phyloP scores from a whole-genome alignment of 2,888 invertebrate species.

The Dusona sp. region DNA sequence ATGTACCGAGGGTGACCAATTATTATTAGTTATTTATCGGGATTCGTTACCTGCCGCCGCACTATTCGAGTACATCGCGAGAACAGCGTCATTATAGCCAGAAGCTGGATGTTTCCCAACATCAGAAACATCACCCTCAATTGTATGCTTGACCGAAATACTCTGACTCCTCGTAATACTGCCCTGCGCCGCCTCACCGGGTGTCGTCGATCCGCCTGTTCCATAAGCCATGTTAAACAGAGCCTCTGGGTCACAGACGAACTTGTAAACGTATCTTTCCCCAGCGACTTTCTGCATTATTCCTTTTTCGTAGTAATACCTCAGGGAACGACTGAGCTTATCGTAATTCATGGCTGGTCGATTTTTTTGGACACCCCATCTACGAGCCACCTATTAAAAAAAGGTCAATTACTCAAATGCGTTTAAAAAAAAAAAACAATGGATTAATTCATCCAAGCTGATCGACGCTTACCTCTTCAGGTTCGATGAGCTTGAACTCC shows the following conservation, averaged over 20 bases:
- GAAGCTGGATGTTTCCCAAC: constrained; percentile 75
- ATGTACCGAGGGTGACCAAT: not conserved
- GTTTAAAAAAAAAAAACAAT: not conserved
- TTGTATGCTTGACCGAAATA: constrained; percentile 74
- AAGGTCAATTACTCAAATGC: not conserved
- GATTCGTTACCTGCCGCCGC: constrained; percentile 73
- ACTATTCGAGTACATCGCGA: constrained; percentile 82
- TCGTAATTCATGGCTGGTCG: constrained; percentile 99
- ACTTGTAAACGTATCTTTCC: constrained; percentile 98
- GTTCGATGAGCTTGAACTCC: constrained; percentile 98
- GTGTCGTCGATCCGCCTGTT: constrained; percentile 76
- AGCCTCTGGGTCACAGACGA: constrained; percentile 97
- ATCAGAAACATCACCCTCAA: constrained; percentile 73
- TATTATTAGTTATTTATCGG: not conserved
- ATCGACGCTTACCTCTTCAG: constrained; percentile 90
- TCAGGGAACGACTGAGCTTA: constrained; percentile 95
- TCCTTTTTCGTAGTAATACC: constrained; percentile 99
- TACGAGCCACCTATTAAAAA: constrained; percentile 91
- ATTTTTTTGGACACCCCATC: constrained; percentile 99
- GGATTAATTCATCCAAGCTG: not conserved
- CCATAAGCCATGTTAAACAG: constrained; percentile 93
- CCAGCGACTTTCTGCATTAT: constrained; percentile 99
- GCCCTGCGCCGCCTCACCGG: constrained; percentile 76
- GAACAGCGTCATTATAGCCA: constrained; percentile 80
- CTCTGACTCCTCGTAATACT: constrained; percentile 75